Percentiles rank a stretch among this genome's conserved stretches.
These are phyloP conservation scores for Tympanuchus pallidicinctus DNA, from an alignment of 2,113 vertebrate genomes.

Conservation along the genomic window DNA sequence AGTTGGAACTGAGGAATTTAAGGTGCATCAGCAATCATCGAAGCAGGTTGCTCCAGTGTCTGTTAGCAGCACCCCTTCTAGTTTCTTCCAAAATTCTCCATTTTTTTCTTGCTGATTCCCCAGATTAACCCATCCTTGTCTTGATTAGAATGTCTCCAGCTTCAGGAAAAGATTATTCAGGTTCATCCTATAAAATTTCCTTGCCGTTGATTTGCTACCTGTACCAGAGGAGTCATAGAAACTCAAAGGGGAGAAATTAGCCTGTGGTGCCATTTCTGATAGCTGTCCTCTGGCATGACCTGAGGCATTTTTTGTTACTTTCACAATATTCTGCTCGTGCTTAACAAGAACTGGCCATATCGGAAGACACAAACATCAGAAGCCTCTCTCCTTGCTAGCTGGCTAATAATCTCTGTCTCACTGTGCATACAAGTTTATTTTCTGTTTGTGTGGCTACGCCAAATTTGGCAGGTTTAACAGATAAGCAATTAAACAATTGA, in stretches of 20 bases:
- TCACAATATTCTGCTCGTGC: background rate
- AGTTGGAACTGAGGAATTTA: background rate
- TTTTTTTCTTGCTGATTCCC: background rate
- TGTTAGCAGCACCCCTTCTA: background rate
- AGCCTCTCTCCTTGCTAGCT: background rate
- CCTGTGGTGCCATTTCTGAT: background rate
- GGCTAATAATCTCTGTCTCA: background rate
- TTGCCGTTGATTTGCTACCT: background rate
- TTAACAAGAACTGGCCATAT: background rate
- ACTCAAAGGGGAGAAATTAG: background rate
- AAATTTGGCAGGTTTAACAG: background rate
- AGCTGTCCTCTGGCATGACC: background rate
- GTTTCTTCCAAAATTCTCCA: background rate
- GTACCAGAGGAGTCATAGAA: background rate
- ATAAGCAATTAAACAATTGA: background rate
- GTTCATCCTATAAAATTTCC: background rate
- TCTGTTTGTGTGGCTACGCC: background rate
- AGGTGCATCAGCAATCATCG: background rate
- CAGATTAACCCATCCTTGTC: background rate
- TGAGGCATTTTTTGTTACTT: background rate
- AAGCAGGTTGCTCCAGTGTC: background rate
- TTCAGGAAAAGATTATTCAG: background rate
- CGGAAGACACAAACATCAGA: background rate
- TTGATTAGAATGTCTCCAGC: background rate
- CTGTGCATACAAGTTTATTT: background rate